Evolutionary conservation across 1,140 invertebrate species (phyloP).

Genomic region (Hycleus cichorii): DNA sequence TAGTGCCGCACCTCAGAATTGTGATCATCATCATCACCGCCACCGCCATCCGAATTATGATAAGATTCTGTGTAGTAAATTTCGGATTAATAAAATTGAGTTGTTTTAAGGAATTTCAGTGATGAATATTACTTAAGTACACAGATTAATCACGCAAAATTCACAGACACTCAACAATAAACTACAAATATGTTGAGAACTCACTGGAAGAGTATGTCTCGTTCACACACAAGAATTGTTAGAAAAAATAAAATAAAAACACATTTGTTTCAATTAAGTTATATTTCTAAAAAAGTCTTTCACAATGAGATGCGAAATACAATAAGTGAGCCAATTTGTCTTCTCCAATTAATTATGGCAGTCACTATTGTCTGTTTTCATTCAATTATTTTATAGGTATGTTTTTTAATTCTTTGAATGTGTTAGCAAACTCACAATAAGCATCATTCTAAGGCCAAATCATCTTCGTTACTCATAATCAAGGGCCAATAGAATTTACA

Average conservation of each 20-base stretch:
- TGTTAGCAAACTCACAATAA: conserved; percentile 34
- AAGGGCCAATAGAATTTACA: conserved; percentile 11
- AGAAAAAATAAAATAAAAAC: conserved; percentile 29
- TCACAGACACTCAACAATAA: conserved; percentile 2
- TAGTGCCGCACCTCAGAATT: conserved; percentile 46
- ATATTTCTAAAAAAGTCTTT: conserved; percentile 40
- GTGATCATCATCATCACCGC: conserved; percentile 47
- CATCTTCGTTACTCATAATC: conserved; percentile 4
- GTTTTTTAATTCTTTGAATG: conserved; percentile 1
- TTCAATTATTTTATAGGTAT: not conserved
- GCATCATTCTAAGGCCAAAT: conserved; percentile 12
- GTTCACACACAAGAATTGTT: conserved; percentile 3
- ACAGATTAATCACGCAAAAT: conserved; percentile 27
- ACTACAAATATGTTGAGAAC: not conserved
- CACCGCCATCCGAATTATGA: conserved; percentile 45
- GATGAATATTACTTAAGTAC: not conserved
- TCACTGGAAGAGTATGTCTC: conserved; percentile 18
- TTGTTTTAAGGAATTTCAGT: not conserved
- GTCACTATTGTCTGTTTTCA: conserved; percentile 23
- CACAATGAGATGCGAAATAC: conserved; percentile 38
- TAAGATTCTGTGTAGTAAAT: not conserved
- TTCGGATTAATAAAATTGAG: not conserved
- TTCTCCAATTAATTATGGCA: conserved; percentile 22
- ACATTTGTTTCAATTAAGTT: conserved; percentile 33
- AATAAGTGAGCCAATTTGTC: conserved; percentile 35